Evolutionary conservation across 2,797 vertebrate genomes (phyloP).

Genomic region (Anisognathus igniventris): DNA sequence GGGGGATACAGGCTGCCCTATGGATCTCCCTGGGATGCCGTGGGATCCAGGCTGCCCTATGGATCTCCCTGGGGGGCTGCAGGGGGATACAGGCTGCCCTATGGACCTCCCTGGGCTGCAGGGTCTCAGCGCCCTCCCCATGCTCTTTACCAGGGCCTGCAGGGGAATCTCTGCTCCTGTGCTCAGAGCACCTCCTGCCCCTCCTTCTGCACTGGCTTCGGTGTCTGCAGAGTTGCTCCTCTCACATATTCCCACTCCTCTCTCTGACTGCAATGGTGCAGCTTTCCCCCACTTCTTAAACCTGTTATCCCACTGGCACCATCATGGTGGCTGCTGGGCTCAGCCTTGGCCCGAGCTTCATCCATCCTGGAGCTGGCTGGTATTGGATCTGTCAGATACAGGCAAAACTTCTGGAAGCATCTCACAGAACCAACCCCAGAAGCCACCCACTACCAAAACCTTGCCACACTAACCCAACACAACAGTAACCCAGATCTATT

Average conservation of each 20-base stretch:
- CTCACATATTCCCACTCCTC: not conserved
- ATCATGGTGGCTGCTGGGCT: accelerated
- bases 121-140: too few species aligned
- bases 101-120: too few species aligned
- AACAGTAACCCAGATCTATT: not conserved
- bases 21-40: not conserved
- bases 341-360: not conserved
- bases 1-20: not conserved
- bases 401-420: not conserved
- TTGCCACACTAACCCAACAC: not conserved
- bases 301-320: not conserved
- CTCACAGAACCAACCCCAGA: not conserved
- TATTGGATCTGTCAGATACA: not conserved
- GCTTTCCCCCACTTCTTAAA: not conserved
- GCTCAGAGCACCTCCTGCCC: not conserved
- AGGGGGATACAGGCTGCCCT: too few species aligned
- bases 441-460: not conserved
- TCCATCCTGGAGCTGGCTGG: not conserved
- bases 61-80: too few species aligned
- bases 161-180: not conserved
- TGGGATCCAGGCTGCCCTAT: too few species aligned
- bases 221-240: not conserved
- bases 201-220: not conserved
- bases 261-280: not conserved
- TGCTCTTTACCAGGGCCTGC: not conserved